phyloP scores from a whole-genome alignment of 2,888 invertebrate species.

The Epiblema foenella region DNA sequence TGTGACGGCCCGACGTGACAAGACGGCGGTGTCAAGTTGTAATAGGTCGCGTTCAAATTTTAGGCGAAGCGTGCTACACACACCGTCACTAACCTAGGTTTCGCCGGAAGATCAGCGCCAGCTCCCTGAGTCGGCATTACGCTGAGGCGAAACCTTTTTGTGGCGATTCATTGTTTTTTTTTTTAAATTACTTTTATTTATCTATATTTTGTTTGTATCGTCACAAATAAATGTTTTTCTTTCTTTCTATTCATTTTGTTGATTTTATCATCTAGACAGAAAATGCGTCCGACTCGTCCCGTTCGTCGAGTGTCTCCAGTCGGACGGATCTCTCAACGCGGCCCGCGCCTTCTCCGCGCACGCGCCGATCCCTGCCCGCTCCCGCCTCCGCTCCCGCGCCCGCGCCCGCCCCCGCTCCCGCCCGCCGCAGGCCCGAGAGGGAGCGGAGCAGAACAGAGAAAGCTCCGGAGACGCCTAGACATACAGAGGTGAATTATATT shows the following conservation, averaged over 20 bases:
- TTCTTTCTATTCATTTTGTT: background rate
- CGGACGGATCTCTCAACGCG: background rate
- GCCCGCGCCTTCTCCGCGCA: background rate
- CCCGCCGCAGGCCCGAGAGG: background rate
- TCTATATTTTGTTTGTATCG: too few relatives aligned
- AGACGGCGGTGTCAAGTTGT: too few relatives aligned
- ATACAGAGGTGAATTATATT: background rate
- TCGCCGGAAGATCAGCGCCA: too few relatives aligned
- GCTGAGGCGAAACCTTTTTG: too few relatives aligned
- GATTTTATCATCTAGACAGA: background rate
- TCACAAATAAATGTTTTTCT: too few relatives aligned
- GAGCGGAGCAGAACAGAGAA: background rate
- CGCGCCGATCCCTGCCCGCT: background rate
- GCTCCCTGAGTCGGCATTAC: too few relatives aligned
- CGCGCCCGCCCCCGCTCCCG: background rate
- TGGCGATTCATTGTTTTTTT: too few relatives aligned
- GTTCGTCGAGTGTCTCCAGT: conserved; percentile 16
- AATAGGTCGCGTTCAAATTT: too few relatives aligned
- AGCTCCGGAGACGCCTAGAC: background rate
- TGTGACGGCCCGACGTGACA: too few relatives aligned
- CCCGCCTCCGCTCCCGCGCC: background rate
- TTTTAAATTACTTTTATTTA: too few relatives aligned
- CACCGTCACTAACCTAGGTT: too few relatives aligned
- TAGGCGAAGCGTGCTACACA: too few relatives aligned
- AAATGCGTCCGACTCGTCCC: conserved; percentile 12